Evolutionary conservation across 2,888 invertebrate genomes (phyloP).

Genomic region (Caenorhabditis sp.): DNA sequence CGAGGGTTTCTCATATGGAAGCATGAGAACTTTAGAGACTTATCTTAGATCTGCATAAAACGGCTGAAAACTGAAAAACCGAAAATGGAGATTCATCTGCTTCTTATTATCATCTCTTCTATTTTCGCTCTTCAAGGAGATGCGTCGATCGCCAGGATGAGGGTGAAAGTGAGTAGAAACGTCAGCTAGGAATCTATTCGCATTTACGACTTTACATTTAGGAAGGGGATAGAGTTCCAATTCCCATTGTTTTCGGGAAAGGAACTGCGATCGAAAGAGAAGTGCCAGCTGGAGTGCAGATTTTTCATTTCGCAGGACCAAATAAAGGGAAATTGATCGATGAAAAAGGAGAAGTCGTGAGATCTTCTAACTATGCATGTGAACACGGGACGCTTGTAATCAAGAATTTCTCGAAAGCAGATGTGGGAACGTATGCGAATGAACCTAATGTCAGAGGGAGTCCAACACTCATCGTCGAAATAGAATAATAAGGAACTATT

Average conservation of each 20-base stretch:
- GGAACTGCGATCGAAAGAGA: background rate
- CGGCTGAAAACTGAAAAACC: no score
- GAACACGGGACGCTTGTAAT: background rate
- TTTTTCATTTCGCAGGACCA: slow-evolving; percentile 6
- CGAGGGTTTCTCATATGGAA: no score
- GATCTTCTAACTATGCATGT: background rate
- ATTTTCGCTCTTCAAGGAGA: background rate
- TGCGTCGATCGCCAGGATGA: background rate
- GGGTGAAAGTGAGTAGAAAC: background rate
- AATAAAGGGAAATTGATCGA: slow-evolving; percentile 10
- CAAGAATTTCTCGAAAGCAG: slow-evolving; percentile 20
- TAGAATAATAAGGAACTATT: background rate
- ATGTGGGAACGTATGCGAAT: background rate
- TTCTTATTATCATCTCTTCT: no score
- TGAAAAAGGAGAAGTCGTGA: background rate
- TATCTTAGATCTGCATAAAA: no score
- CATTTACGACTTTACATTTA: background rate
- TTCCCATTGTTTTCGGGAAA: background rate
- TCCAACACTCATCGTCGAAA: background rate
- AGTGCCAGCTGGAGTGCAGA: background rate
- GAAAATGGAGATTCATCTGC: no score
- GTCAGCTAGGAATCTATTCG: background rate
- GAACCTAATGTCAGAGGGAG: background rate
- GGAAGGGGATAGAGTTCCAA: background rate
- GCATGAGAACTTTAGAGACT: no score